A percentile compares a stretch with the other conserved stretches of the same genome.
Conservation (phyloP, 1,140 invertebrate species). For the Heterodera schachtii region DNA sequence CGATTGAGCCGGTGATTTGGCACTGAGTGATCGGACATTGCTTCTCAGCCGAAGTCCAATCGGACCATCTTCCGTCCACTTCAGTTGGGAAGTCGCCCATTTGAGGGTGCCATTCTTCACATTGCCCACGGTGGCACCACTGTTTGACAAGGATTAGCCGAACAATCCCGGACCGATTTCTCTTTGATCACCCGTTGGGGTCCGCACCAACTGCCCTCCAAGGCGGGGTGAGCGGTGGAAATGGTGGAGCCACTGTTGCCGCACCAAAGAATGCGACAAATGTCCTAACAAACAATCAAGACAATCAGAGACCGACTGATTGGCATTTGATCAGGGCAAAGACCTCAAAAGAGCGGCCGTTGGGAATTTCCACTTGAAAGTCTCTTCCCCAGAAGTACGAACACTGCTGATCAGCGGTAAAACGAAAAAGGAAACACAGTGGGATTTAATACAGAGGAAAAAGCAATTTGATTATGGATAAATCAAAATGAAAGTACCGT, state of each 20-base stretch:
- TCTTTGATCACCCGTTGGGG: slow-evolving; percentile 45
- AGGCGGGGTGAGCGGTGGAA: slow-evolving; percentile 63
- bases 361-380: slow-evolving; percentile 62
- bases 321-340: not conserved
- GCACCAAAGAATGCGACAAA: slow-evolving; percentile 65
- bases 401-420: slow-evolving; percentile 65
- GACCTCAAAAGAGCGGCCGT: slow-evolving; percentile 57
- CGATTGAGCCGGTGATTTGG: slow-evolving; percentile 62
- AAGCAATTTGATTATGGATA: too few relatives aligned
- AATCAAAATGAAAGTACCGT: slow-evolving; percentile 30
- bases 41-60: slow-evolving; percentile 60
- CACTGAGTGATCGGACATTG: slow-evolving; percentile 61
- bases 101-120: slow-evolving; percentile 44
- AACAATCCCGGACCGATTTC: not conserved
- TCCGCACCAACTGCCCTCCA: slow-evolving; percentile 65
- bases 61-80: slow-evolving; percentile 61
- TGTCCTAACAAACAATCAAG: slow-evolving; percentile 52
- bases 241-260: slow-evolving; percentile 64
- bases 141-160: slow-evolving; percentile 17
- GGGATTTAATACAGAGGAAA: too few relatives aligned
- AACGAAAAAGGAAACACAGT: not conserved
- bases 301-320: slow-evolving; percentile 29
- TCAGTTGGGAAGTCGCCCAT: slow-evolving; percentile 35
- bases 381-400: slow-evolving; percentile 66
- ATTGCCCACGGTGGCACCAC: slow-evolving; percentile 64